Evolutionary conservation across 2,888 invertebrate species (phyloP), one percentile per base, ranked within the genome.

Genomic region (Oscheius sp.): DNA sequence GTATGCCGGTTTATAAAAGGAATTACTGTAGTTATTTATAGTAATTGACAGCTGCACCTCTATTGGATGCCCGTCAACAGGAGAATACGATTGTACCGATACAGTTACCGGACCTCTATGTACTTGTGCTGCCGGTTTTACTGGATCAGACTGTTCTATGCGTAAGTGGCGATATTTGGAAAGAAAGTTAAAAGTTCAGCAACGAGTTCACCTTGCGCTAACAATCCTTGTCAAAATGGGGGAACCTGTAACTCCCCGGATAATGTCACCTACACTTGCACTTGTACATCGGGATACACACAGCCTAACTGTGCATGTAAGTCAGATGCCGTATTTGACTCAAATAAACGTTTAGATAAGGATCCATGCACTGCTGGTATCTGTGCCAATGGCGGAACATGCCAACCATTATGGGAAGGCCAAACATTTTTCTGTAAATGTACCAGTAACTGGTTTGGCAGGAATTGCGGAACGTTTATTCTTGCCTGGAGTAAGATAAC

Each of bases 311-410:
- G 70, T 58, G 9, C 61, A 58, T 29, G 56, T 56, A 23, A 29
- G 56, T n/a, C 2, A 7, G 7, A 7, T 12, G 3, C 21, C 29
- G 35, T 41, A 35, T 27, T 6, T 53, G 2, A 9, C 7, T 66
- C 21, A 41, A 43, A 16, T 58, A 16, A 3, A 43, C 1, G 9
- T 49, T n/a, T 23, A 66, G 66, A 66, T 27, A 21, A 2, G 6
- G 35, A 66, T 49, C 66, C 66, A n/a, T 66, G 66, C 27, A 18
- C 61, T 41, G 27, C 64, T 2, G 72, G 71, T 53, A 3, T n/a
- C 2, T 80, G 80, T 52, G n/a, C 43, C 3, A 73, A 76, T 52
- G 76, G 77, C 13, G 80, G 75, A 25, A 78, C 76, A 0, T 80
- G 77, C 59, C 21, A 23, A 35, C 12, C 73, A 43, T 0, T 77